phyloP scores from a whole-genome alignment of 2,113 vertebrate species.

The cat (Felis catus) region DNA sequence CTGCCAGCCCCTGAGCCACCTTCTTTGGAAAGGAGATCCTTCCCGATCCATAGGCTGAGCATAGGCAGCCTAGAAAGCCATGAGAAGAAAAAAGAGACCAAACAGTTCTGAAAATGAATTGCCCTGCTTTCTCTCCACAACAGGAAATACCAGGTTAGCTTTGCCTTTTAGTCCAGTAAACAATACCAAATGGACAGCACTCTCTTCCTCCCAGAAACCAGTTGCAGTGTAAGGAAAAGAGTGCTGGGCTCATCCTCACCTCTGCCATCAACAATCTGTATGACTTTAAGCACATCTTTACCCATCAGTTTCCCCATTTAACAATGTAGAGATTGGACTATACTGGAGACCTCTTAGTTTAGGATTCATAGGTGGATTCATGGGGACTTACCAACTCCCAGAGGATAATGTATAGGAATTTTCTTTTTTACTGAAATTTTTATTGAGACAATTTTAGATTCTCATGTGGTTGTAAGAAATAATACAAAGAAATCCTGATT shows the following conservation, averaged over 20 bases:
- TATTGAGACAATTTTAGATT: conserved; percentile 26
- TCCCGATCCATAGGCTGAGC: neutral
- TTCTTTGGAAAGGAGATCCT: neutral
- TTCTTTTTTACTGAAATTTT: neutral
- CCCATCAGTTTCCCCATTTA: neutral
- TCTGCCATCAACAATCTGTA: neutral
- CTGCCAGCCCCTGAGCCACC: neutral
- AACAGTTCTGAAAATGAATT: neutral
- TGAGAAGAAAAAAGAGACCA: neutral
- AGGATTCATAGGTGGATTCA: neutral
- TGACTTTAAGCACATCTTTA: neutral
- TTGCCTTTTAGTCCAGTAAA: neutral
- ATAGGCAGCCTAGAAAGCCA: neutral
- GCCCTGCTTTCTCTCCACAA: neutral
- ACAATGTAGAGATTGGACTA: neutral
- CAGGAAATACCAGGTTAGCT: neutral
- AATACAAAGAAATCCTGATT: neutral
- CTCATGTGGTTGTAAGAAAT: conserved; percentile 4
- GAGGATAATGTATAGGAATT: neutral
- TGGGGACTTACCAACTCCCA: neutral
- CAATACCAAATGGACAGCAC: neutral
- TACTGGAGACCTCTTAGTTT: neutral
- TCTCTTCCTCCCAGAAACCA: neutral
- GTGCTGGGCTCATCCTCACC: neutral
- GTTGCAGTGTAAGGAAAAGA: neutral